A percentile compares a stretch with the other conserved stretches of the same genome.
phyloP scores from a whole-genome alignment of 2,797 vertebrate genomes.

The Esox masquinongy region DNA sequence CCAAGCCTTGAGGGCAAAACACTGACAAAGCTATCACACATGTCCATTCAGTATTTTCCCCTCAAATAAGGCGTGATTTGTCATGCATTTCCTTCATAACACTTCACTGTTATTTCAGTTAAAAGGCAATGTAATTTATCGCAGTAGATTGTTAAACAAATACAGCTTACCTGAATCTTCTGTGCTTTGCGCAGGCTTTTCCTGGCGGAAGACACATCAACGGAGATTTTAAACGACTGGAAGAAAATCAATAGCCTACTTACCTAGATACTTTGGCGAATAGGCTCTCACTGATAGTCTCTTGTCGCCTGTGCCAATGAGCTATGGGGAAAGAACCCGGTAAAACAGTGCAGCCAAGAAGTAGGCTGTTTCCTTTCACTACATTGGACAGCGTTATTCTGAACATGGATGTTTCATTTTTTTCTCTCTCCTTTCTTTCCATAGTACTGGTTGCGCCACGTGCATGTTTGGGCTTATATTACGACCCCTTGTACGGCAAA shows the following conservation, averaged over 20 bases:
- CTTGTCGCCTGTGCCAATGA: constrained; percentile 37
- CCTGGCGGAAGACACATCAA: constrained; percentile 51
- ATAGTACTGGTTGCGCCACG: background rate
- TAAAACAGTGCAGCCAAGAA: constrained; percentile 23
- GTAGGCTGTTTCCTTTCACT: constrained; percentile 13
- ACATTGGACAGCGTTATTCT: constrained; percentile 26
- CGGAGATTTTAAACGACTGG: constrained; percentile 60
- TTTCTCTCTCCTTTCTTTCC: background rate
- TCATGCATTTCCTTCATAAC: background rate
- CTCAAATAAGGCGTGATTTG: background rate
- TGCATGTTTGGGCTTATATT: background rate
- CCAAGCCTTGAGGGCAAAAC: background rate
- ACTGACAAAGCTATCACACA: background rate
- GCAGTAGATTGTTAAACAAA: constrained; percentile 10
- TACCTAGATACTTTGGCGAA: constrained; percentile 21
- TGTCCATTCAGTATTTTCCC: background rate
- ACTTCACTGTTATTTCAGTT: background rate
- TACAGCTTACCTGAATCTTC: constrained; percentile 49
- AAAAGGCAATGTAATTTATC: background rate
- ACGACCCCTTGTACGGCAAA: background rate
- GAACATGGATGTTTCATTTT: background rate
- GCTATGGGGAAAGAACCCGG: constrained; percentile 47
- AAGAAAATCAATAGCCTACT: constrained; percentile 40
- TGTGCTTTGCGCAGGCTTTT: constrained; percentile 35
- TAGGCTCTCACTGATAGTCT: constrained; percentile 48